These are phyloP conservation scores for Harpalus rufipes DNA, from an alignment of 2,888 invertebrate species.

Conservation along the genomic window DNA sequence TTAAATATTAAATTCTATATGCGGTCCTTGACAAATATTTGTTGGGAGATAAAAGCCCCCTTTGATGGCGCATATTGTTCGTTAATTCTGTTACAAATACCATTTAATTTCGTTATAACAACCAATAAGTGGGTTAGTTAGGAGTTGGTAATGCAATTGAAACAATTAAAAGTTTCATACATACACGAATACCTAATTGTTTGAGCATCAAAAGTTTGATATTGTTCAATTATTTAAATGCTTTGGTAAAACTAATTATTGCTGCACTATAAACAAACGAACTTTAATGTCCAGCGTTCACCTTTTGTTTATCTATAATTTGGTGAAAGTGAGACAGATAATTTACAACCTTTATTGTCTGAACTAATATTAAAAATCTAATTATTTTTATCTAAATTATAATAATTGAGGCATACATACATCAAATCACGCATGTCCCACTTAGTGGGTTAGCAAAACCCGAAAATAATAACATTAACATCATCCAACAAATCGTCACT, in stretches of 20 bases:
- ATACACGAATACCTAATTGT: not conserved
- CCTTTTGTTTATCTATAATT: not conserved
- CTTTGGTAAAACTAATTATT: not conserved
- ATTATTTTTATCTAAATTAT: too few relatives aligned
- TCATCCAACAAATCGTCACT: too few relatives aligned
- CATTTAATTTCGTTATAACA: not conserved
- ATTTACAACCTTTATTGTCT: too few relatives aligned
- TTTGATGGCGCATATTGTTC: not conserved
- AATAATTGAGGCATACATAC: too few relatives aligned
- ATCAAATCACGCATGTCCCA: too few relatives aligned
- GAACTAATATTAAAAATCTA: too few relatives aligned
- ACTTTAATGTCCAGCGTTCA: not conserved
- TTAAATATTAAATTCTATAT: too few relatives aligned
- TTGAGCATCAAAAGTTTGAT: not conserved
- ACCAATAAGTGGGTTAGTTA: not conserved
- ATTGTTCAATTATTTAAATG: conserved; percentile 1
- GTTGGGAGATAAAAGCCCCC: not conserved
- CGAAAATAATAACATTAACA: too few relatives aligned
- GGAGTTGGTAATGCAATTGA: not conserved
- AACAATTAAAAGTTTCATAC: not conserved
- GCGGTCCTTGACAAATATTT: not conserved
- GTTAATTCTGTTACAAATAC: not conserved
- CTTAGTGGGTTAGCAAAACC: too few relatives aligned
- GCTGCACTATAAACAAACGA: not conserved
- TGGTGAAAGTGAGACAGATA: not conserved